A percentile compares a stretch with the other conserved stretches of the same genome.
Conservation (phyloP, 1,140 invertebrate species). For the Ooceraea biroi region DNA sequence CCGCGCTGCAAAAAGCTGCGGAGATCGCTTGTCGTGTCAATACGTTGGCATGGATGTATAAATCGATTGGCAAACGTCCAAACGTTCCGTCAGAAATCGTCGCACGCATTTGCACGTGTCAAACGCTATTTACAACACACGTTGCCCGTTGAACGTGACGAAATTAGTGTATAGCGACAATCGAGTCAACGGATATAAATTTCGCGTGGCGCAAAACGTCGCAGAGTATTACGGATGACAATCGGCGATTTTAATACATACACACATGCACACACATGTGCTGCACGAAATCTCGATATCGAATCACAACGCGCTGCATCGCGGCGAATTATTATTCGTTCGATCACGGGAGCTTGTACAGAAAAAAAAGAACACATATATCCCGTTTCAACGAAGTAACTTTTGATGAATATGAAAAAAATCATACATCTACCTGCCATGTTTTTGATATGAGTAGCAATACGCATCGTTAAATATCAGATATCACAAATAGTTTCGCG, state of each 20-base stretch:
- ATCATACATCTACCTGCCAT: background rate
- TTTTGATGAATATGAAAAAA: conserved; percentile 37
- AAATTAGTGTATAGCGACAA: conserved; percentile 51
- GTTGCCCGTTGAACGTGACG: conserved; percentile 38
- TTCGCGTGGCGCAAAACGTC: conserved; percentile 55
- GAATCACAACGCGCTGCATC: conserved; percentile 12
- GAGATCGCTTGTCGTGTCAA: conserved; percentile 33
- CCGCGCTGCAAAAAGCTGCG: conserved; percentile 17
- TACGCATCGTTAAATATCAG: conserved; percentile 54
- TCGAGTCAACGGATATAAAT: conserved; percentile 59
- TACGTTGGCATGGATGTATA: conserved; percentile 22
- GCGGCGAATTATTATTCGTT: conserved; percentile 45
- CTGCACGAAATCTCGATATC: conserved; percentile 4
- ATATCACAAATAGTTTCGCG: conserved; percentile 57
- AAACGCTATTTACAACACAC: conserved; percentile 37
- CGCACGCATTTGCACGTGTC: conserved; percentile 39
- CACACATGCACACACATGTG: background rate
- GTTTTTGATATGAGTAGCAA: conserved; percentile 44
- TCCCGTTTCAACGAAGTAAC: conserved; percentile 19
- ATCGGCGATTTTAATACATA: conserved; percentile 56
- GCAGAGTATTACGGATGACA: conserved; percentile 57
- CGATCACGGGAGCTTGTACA: conserved; percentile 31
- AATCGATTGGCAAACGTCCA: conserved; percentile 46
- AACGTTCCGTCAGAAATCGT: conserved; percentile 44
- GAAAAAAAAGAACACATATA: background rate